These are phyloP conservation scores for Acanthoscelides obtectus DNA, from an alignment of 2,888 invertebrate genomes.

Conservation along the genomic window DNA sequence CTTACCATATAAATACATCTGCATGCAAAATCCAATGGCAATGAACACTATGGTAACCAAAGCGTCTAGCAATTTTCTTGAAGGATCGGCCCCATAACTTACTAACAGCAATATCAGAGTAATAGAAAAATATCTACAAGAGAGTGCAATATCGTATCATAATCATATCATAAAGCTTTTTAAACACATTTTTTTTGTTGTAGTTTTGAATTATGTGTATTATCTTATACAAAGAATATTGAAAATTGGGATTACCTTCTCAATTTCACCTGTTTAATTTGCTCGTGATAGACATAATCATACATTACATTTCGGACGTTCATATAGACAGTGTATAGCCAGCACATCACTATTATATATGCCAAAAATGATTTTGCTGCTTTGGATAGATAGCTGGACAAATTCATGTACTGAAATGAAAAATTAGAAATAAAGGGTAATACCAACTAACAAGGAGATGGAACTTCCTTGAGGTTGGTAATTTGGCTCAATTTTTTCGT, in stretches of 20 bases:
- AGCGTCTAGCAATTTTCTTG: not conserved
- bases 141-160: too few relatives aligned
- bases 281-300: not conserved
- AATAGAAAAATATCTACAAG: not conserved
- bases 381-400: slow-evolving; percentile 6
- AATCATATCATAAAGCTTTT: too few relatives aligned
- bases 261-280: not conserved
- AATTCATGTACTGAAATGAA: slow-evolving; percentile 8
- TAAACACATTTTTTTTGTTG: too few relatives aligned
- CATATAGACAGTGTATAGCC: slow-evolving; percentile 3
- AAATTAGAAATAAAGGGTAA: not conserved
- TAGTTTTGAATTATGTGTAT: too few relatives aligned
- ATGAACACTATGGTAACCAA: not conserved
- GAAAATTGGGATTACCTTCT: too few relatives aligned
- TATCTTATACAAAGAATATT: too few relatives aligned
- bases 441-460: too few relatives aligned
- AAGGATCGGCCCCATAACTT: not conserved
- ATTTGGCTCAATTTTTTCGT: too few relatives aligned
- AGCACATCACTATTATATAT: slow-evolving; percentile 3
- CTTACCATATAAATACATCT: not conserved
- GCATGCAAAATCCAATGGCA: not conserved
- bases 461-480: too few relatives aligned
- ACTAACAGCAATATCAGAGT: not conserved
- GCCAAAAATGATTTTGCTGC: slow-evolving; percentile 2
- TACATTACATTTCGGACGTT: not conserved